Evolutionary conservation across 2,113 vertebrate species (phyloP).

Genomic region (Hippotragus niger): DNA sequence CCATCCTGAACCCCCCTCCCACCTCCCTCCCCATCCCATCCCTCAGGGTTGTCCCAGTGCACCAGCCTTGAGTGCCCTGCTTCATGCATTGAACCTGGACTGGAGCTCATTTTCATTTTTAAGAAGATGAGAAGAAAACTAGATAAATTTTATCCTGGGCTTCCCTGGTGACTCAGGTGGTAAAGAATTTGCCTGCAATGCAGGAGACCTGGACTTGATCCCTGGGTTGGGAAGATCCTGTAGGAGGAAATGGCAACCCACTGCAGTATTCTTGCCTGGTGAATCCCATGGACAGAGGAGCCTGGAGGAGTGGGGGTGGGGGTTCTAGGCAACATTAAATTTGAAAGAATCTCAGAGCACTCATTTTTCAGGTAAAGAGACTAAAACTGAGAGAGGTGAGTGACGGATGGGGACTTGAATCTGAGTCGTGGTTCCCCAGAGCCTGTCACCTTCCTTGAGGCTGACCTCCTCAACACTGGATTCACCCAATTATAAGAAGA

Average conservation of each 20-base stretch:
- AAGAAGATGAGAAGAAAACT: neutral
- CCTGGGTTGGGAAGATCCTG: neutral
- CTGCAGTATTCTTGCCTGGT: neutral
- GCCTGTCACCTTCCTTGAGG: neutral
- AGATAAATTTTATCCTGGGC: neutral
- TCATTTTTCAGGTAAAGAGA: neutral
- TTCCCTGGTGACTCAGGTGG: neutral
- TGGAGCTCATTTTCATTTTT: neutral
- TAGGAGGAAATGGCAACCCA: neutral
- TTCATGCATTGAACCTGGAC: neutral
- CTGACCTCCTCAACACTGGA: neutral
- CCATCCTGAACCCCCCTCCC: neutral
- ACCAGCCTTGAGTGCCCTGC: neutral
- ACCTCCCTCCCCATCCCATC: neutral
- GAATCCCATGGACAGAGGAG: neutral
- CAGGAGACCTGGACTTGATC: neutral
- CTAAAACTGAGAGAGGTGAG: neutral
- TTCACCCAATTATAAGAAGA: neutral
- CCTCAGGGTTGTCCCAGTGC: neutral
- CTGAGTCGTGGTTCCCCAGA: neutral
- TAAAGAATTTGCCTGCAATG: neutral
- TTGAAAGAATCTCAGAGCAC: neutral
- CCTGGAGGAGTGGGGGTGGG: neutral
- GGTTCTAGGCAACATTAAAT: neutral
- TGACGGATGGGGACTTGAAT: fast-evolving